phyloP scores from a whole-genome alignment of 2,797 vertebrate genomes.

The Thalassophryne amazonica region DNA sequence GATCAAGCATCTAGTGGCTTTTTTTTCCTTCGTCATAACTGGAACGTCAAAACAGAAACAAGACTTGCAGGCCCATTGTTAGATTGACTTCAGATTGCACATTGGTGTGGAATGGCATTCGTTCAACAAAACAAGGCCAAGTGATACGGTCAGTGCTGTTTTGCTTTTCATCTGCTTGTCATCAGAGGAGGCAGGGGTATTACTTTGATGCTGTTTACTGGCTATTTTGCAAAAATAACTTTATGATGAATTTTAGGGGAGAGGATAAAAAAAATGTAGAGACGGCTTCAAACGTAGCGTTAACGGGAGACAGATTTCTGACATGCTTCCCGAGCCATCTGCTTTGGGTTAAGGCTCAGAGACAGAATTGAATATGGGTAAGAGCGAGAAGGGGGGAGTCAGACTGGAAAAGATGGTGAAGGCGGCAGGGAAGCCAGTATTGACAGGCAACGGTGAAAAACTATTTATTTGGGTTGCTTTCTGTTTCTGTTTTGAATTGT shows the following conservation, averaged over 20 bases:
- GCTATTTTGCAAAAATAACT: conserved; percentile 81
- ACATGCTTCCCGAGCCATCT: conserved; percentile 86
- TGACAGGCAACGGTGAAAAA: conserved; percentile 48
- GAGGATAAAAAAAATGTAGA: conserved; percentile 52
- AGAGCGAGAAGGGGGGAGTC: conserved; percentile 36
- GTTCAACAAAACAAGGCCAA: conserved; percentile 31
- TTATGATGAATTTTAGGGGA: conserved; percentile 72
- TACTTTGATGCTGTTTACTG: conserved; percentile 87
- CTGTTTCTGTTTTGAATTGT: conserved; percentile 36
- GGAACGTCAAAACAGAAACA: conserved; percentile 54
- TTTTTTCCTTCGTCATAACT: conserved; percentile 46
- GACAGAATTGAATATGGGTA: conserved; percentile 59
- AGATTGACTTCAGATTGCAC: conserved; percentile 63
- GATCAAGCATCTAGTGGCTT: conserved; percentile 40
- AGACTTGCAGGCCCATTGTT: conserved; percentile 31
- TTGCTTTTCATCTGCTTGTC: conserved; percentile 41
- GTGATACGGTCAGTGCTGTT: conserved; percentile 17
- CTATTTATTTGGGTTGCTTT: conserved; percentile 36
- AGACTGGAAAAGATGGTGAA: conserved; percentile 52
- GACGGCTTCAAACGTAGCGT: conserved; percentile 82
- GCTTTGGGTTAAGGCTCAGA: conserved; percentile 84
- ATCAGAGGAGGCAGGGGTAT: conserved; percentile 42
- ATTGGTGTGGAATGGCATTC: conserved; percentile 14
- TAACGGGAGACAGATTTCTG: conserved; percentile 94
- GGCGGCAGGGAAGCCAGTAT: conserved; percentile 50